Conservation (phyloP, 2,113 vertebrate species). For the Arizona elegans region DNA sequence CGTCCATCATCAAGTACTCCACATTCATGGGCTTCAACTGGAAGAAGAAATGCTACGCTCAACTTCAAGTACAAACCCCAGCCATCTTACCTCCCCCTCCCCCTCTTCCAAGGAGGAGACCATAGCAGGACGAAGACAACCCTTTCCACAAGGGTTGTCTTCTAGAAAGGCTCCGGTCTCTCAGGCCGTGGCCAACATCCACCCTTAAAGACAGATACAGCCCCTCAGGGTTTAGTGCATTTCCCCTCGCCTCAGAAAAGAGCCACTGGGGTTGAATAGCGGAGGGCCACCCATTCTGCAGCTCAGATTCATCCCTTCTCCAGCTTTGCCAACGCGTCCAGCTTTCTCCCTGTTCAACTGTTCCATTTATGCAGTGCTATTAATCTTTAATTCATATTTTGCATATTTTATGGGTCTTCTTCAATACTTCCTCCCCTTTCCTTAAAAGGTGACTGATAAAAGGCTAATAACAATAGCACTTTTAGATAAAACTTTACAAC, state of each 20-base stretch:
- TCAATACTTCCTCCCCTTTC: neutral
- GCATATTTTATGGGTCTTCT: neutral
- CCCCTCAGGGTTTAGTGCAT: neutral
- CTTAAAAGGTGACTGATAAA: neutral
- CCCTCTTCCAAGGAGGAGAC: neutral
- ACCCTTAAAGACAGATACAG: neutral
- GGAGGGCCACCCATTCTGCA: neutral
- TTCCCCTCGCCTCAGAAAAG: neutral
- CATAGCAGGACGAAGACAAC: neutral
- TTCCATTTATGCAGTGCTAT: neutral
- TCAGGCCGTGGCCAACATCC: neutral
- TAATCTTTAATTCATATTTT: neutral
- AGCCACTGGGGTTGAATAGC: neutral
- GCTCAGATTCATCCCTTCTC: neutral
- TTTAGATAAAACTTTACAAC: neutral
- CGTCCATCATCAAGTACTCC: constrained; percentile 99
- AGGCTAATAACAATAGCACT: neutral
- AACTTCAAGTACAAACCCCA: neutral
- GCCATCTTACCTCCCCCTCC: fast-evolving
- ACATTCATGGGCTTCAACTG: constrained; percentile 97
- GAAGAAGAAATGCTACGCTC: constrained; percentile 39
- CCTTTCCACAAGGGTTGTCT: neutral
- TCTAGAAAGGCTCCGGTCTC: neutral
- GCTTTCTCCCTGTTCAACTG: no score
- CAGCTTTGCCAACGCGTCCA: neutral